Evolutionary conservation across 2,113 vertebrate genomes (phyloP), one percentile per base, ranked within the genome.

Genomic region (Bucco capensis): DNA sequence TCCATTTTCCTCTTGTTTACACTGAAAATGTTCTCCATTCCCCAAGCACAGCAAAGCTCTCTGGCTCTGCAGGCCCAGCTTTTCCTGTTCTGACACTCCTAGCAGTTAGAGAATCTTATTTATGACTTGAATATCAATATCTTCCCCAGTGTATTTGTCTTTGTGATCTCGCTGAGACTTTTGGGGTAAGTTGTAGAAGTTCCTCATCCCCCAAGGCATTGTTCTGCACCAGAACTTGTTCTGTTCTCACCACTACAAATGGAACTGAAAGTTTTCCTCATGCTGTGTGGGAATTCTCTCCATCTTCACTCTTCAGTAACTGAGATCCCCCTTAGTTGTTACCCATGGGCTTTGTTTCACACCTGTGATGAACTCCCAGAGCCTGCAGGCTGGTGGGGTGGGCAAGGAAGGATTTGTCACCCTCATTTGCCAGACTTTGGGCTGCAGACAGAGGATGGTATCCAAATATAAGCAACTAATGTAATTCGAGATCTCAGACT

Each of bases 111-210:
- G 27, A 73, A 37, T 78, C 61, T 93, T 96, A 94, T 95, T 92
- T 94, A 94, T 70, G 53, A 70, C 88, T 95, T 95, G 79, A 96
- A 95, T 94, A 93, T 88, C 92, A 69, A 89, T 94, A 81, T 93
- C 31, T 75, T 94, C 77, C 62, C 42, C 31, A n/a, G 33, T 28
- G 77, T 84, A 90, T 92, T 93, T 86, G 50, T 86, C 80, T 76
- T 40, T 65, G 51, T 75, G 66, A 46, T 57, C 80, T 75, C 88
- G 76, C 61, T 0, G 1, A 94, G 93, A 83, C 35, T 84, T 87
- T 82, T 71, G 17, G 2, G 89, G 69, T 67, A 81, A 81, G 56
- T 75, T 0, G 0, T 72, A 79, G 33, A 86, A 88, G 38, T 65
- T 82, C 66, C 72, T 80, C 86, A 88, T 49, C n/a, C 49, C 30